These are phyloP conservation scores for Agrotis segetum DNA, from an alignment of 2,888 invertebrate species.

Conservation along the genomic window DNA sequence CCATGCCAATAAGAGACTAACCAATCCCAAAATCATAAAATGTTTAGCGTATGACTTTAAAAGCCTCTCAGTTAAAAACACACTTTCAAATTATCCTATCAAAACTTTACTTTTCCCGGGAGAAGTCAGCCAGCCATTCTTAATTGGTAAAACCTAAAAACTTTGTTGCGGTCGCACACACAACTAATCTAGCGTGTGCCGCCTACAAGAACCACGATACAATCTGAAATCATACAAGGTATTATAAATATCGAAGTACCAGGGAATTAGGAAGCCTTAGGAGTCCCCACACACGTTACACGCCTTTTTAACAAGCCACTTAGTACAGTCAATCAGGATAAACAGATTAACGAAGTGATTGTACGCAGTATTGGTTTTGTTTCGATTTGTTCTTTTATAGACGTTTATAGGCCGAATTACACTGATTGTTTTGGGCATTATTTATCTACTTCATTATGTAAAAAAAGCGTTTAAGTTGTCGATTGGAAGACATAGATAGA, in stretches of 20 bases:
- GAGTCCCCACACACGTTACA: constrained; percentile 24
- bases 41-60: too few species aligned
- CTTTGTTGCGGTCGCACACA: neutral
- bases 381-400: neutral
- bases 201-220: too few species aligned
- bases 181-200: neutral
- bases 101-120: neutral
- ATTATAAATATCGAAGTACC: constrained; percentile 35
- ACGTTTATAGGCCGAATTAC: neutral
- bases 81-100: neutral
- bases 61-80: neutral
- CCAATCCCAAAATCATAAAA: neutral
- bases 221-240: constrained; percentile 14
- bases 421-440: neutral
- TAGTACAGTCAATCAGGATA: constrained; percentile 52
- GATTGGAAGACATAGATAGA: too few species aligned
- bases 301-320: constrained; percentile 51
- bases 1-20: neutral
- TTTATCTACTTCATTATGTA: neutral
- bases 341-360: constrained; percentile 47
- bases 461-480: too few species aligned
- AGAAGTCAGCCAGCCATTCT: neutral
- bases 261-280: constrained; percentile 50
- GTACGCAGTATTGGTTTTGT: constrained; percentile 18
- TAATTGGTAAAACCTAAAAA: neutral